Conservation (phyloP, 2,888 invertebrate genomes). For the Smittia sp. region DNA sequence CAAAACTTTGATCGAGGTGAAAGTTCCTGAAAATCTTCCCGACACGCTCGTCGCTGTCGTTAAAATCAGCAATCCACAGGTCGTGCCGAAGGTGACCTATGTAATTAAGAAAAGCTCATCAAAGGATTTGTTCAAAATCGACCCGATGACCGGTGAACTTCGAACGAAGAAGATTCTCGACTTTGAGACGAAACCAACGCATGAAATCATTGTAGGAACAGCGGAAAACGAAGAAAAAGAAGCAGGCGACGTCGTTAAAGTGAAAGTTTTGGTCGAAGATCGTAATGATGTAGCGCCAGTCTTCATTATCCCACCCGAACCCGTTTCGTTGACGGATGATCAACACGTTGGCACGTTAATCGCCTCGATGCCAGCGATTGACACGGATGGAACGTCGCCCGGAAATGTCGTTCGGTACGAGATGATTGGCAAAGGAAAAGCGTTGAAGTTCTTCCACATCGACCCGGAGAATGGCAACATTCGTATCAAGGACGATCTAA, state of each 20-base stretch:
- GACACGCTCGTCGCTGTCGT: conserved; percentile 77
- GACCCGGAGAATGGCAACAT: conserved; percentile 80
- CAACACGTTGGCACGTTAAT: conserved; percentile 78
- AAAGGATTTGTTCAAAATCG: conserved; percentile 73
- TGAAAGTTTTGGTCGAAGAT: conserved; percentile 63
- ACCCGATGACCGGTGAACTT: conserved; percentile 74
- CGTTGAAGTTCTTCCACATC: conserved; percentile 81
- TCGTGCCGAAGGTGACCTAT: conserved; percentile 76
- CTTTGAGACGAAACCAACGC: conserved; percentile 69
- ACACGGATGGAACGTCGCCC: conserved; percentile 80
- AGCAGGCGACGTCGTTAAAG: conserved; percentile 71
- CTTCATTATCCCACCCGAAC: conserved; percentile 77
- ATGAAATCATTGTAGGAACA: conserved; percentile 77
- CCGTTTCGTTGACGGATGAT: conserved; percentile 79
- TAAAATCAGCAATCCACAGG: conserved; percentile 81
- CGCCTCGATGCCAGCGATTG: conserved; percentile 73
- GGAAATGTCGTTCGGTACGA: conserved; percentile 79
- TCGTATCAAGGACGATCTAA: conserved; percentile 77
- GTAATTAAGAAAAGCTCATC: conserved; percentile 76
- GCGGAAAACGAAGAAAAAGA: conserved; percentile 72
- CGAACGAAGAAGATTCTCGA: conserved; percentile 74
- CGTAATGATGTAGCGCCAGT: conserved; percentile 86
- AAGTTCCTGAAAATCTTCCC: conserved; percentile 80
- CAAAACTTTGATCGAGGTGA: conserved; percentile 69
- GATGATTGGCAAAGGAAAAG: conserved; percentile 76